Evolutionary conservation across 2,888 invertebrate genomes (phyloP), one percentile per base, ranked within the genome.

Genomic region (Drosophila ustulata): DNA sequence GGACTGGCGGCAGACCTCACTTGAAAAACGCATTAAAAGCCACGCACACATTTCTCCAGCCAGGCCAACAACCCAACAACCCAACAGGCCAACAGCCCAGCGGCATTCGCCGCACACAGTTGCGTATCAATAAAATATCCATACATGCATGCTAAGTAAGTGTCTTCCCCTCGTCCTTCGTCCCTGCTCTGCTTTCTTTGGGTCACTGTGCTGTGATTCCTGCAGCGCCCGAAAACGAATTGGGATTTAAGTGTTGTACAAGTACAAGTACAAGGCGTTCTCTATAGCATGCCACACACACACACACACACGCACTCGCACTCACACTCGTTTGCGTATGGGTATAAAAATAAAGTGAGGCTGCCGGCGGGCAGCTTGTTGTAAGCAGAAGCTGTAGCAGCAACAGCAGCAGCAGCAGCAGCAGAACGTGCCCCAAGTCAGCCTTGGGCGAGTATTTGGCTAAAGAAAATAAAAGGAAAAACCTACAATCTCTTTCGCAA

Each of bases 111-210:
- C 72, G 78, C 68, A 68, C 72, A 70, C 68, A 80, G 53, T 74
- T 79, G 80, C 75, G 86, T 88, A 88, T 88, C 88, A 86, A 86
- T 86, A 88, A 87, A 86, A 86, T 88, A 88, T 86, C 74, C 86
- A 82, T 88, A 88, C 82, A 86, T 86, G 80, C 83, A 88, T 88
- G 85, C 82, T 86, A 88, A 86, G 85, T 88, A 85, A 88, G 83
- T 83, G 83, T 75, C 51, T 57, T 56, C 53, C 55, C 59, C 45
- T n/a, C 26, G 43, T 45, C 6, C 25, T 9, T 8, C n/a, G 6
- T 28, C 37, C 9, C 26, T 13, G 3, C 45, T 25, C 9, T 9
- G 11, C 30, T 25, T 25, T 46, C 8, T 46, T 53, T 70, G 73
- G 69, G 73, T 76, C 73, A 72, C 39, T 71, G 68, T 66, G 80